Percentiles rank a stretch among this genome's conserved stretches.
Conservation (phyloP, 2,888 invertebrate genomes). For the Chrysolina oricalcia region DNA sequence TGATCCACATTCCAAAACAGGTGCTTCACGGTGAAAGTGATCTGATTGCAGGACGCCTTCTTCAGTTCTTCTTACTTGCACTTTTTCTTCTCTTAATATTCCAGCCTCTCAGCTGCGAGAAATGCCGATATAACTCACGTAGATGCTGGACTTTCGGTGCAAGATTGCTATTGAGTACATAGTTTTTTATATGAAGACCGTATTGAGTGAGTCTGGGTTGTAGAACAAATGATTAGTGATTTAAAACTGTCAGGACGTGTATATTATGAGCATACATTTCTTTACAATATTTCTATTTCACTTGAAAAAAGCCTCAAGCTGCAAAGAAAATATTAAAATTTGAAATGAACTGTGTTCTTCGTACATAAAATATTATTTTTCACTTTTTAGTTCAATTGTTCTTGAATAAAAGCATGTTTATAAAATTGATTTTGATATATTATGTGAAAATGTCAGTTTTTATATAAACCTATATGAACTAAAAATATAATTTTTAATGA, state of each 20-base stretch:
- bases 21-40: constrained; percentile 66
- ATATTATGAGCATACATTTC: too few relatives aligned
- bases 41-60: constrained; percentile 54
- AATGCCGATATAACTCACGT: neutral
- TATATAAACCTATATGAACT: too few relatives aligned
- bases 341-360: too few relatives aligned
- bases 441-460: too few relatives aligned
- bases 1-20: constrained; percentile 65
- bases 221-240: neutral
- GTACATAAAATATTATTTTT: too few relatives aligned
- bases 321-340: too few relatives aligned
- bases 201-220: neutral
- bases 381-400: too few relatives aligned
- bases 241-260: neutral
- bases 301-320: too few relatives aligned
- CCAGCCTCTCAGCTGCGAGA: constrained; percentile 1
- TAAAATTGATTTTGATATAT: too few relatives aligned
- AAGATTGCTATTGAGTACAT: neutral
- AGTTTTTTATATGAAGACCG: neutral
- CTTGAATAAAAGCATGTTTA: too few relatives aligned
- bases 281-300: too few relatives aligned
- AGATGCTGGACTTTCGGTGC: neutral
- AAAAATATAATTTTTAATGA: too few relatives aligned
- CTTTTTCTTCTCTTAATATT: constrained; percentile 39
- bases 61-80: constrained; percentile 50